Conservation (phyloP, 2,113 vertebrate species). For the Argyrosomus japonicus region DNA sequence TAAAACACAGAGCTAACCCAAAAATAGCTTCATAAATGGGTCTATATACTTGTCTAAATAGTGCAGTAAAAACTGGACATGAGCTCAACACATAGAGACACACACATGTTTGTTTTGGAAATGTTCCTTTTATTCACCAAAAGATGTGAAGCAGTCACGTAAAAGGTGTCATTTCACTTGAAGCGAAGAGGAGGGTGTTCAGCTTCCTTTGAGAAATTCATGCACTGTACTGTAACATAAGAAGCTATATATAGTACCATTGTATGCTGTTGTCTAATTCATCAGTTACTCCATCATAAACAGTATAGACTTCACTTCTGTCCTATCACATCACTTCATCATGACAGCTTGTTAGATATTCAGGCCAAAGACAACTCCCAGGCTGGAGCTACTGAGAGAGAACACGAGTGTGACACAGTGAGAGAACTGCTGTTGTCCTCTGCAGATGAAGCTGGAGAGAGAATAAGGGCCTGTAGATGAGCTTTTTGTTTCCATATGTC, state of each 20-base stretch:
- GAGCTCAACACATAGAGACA: not conserved
- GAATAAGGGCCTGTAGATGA: not conserved
- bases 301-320: slow-evolving; percentile 69
- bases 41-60: slow-evolving; percentile 36
- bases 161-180: not conserved
- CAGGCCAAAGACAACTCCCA: slow-evolving; percentile 64
- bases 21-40: slow-evolving; percentile 44
- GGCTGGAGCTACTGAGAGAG: slow-evolving; percentile 29
- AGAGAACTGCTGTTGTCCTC: slow-evolving; percentile 37
- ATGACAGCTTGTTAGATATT: slow-evolving; percentile 67
- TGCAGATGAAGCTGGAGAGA: slow-evolving; percentile 32
- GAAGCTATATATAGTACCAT: not conserved
- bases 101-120: not conserved
- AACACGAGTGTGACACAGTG: slow-evolving; percentile 15
- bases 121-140: not conserved
- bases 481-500: not conserved
- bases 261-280: slow-evolving; percentile 52
- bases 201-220: not conserved
- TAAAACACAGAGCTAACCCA: slow-evolving; percentile 46
- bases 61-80: slow-evolving; percentile 6
- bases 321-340: slow-evolving; percentile 73
- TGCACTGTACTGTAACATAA: not conserved
- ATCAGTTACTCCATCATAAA: slow-evolving; percentile 56
- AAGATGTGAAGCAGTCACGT: not conserved
- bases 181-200: not conserved